Conservation (phyloP, 2,113 vertebrate genomes). For the Trogon surrucura region DNA sequence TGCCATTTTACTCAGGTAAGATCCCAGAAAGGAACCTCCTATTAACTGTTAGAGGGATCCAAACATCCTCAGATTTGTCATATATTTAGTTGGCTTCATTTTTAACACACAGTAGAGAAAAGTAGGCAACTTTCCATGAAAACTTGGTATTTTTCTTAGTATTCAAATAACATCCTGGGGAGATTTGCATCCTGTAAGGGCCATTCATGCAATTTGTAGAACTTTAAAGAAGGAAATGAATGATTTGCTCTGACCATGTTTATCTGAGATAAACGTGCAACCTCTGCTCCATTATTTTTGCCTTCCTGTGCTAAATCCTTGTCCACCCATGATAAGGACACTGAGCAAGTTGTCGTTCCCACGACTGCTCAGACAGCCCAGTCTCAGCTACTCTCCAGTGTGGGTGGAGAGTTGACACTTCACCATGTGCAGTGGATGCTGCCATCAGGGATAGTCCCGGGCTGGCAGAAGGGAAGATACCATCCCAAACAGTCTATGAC, state of each 20-base stretch:
- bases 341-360: background rate
- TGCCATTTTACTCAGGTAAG: background rate
- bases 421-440: background rate
- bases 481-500: background rate
- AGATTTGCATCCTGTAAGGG: background rate
- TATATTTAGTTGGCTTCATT: background rate
- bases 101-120: background rate
- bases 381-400: rapidly evolving
- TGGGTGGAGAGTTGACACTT: background rate
- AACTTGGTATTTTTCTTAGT: background rate
- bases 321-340: background rate
- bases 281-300: background rate
- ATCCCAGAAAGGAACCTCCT: background rate
- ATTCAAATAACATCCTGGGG: background rate
- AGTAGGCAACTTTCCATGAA: background rate
- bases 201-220: background rate
- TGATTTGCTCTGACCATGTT: background rate
- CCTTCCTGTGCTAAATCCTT: background rate
- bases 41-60: background rate
- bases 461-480: background rate
- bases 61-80: rapidly evolving
- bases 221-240: background rate
- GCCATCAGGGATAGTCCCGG: background rate
- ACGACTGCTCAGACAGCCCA: background rate
- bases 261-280: background rate